Base-by-base conservation (phyloP, 2,888 invertebrate genomes). In the Mylabris sibirica region DNA sequence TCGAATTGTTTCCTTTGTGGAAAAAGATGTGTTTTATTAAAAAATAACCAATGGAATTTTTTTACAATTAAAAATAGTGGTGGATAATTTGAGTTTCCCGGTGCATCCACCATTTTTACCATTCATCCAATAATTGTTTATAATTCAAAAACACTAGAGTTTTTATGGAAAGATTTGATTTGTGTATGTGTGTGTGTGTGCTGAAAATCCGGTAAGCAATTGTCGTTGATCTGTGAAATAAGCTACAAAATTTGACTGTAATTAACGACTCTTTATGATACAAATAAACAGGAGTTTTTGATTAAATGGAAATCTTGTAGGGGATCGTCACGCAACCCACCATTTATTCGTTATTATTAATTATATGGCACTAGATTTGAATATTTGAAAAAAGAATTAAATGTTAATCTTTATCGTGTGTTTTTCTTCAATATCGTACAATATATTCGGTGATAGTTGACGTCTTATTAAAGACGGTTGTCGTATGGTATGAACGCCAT, bases 231-330 rank as follows among this genome's bases (percentile, higher is more conserved):
- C 60, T 41, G 22, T 62, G 70, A 72, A 72, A 70, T 68, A 70
- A 70, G 66, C 64, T 72, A 60, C 65, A 68, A 68, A 72, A 72
- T 72, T 72, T 68, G 66, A 70, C 70, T 72, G 70, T 72, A 68
- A 70, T 72, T 68, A 72, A 72, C 72, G 70, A 70, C 72, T 72
- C 72, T 70, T 72, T 72, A 72, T 70, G 70, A 72, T 72, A 74
- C 73, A 72, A 75, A 75, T 75, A 75, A 77, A 75, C 74, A 74
- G 72, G 57, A 63, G 66, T 69, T 69, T 70, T 74, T 75, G 74
- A 77, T 77, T 75, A 74, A 77, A 76, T 77, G 76, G 72, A 75
- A 76, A 76, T 75, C 74, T 67, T 63, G 72, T 66, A 70, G 72
- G 65, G 72, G 74, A 72, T 74, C 74, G 74, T 72, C 78, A 78